phyloP scores from a whole-genome alignment of 2,888 invertebrate species.

The Blomia tropicalis region DNA sequence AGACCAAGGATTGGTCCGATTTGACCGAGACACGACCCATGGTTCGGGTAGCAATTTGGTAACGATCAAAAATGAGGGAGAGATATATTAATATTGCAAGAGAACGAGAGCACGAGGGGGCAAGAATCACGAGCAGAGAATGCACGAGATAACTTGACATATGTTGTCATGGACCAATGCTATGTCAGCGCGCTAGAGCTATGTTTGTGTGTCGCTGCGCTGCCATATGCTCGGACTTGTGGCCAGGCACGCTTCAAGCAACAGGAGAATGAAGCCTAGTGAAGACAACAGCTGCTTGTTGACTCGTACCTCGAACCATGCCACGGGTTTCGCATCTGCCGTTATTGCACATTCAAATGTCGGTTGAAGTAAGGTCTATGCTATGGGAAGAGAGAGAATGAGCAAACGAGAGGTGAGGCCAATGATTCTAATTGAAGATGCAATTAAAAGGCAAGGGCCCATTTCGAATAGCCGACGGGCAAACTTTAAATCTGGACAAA shows the following conservation, averaged over 20 bases:
- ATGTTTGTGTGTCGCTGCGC: too few species aligned
- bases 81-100: background rate
- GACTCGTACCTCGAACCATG: background rate
- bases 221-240: slow-evolving; percentile 7
- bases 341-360: background rate
- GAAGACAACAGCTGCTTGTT: slow-evolving; percentile 9
- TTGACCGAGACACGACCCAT: too few species aligned
- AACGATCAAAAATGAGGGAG: background rate
- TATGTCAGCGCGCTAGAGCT: too few species aligned
- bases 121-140: slow-evolving; percentile 9
- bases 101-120: background rate
- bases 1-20: too few species aligned
- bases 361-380: background rate
- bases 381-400: background rate
- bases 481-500: background rate
- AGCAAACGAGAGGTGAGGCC: background rate
- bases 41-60: background rate
- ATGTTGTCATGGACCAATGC: background rate
- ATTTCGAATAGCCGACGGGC: background rate
- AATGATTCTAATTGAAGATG: background rate
- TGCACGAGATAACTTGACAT: background rate
- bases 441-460: background rate
- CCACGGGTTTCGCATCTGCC: background rate
- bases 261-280: background rate
- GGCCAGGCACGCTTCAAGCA: background rate